A percentile compares a stretch with the other conserved stretches of the same genome.
These are phyloP conservation scores for Bruchidius siliquastri DNA, from an alignment of 2,888 invertebrate genomes.

Conservation along the genomic window DNA sequence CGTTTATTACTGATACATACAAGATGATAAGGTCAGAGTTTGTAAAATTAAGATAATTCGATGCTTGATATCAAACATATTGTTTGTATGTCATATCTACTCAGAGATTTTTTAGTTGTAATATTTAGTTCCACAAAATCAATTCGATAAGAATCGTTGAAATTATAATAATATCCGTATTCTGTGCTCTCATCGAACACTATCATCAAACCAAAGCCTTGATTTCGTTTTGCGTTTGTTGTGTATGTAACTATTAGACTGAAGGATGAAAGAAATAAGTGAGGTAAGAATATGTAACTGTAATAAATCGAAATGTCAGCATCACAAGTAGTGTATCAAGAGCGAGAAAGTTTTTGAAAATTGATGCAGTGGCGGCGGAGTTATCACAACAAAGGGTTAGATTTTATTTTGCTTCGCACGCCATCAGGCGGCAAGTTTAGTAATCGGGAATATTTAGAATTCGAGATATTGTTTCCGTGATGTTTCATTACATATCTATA, in stretches of 20 bases:
- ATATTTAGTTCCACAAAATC: not conserved
- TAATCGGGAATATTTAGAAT: no score
- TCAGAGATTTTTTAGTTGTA: not conserved
- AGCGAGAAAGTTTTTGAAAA: no score
- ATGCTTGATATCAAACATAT: not conserved
- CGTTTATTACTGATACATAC: not conserved
- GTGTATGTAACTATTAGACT: not conserved
- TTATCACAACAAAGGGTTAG: no score
- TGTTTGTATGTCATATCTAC: not conserved
- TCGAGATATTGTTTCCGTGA: no score
- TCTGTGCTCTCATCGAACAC: not conserved
- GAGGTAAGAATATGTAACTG: no score
- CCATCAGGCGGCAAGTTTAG: no score
- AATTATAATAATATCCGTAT: not conserved
- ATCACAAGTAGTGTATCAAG: no score
- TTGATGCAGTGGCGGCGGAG: no score
- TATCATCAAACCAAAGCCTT: no score
- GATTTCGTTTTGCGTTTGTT: not conserved
- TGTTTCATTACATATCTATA: no score
- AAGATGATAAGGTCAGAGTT: not conserved
- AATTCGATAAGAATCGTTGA: not conserved
- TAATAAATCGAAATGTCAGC: no score
- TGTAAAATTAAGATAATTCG: not conserved
- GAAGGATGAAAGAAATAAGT: not conserved
- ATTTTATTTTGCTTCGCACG: no score